Percentiles rank a stretch among this genome's conserved stretches.
Evolutionary conservation across 1,140 invertebrate genomes (phyloP).

Genomic region (Drosophila bifasciata): DNA sequence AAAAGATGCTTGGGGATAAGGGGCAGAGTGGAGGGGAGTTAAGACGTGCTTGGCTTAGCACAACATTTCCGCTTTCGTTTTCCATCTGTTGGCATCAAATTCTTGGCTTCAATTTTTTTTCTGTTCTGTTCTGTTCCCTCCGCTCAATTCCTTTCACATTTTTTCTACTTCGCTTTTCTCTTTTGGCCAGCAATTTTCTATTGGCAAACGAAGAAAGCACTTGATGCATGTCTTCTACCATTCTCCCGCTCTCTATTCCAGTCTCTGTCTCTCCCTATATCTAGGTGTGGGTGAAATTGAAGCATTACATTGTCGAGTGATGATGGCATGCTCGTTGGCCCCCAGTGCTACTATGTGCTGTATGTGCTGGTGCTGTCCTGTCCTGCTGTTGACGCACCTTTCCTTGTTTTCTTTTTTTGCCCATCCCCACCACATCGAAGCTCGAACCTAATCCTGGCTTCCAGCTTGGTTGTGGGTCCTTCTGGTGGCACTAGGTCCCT

Average conservation of each 20-base stretch:
- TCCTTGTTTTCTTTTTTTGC: neutral
- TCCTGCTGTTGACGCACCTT: slow-evolving; percentile 33
- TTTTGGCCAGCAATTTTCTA: slow-evolving; percentile 49
- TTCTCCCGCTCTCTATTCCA: slow-evolving; percentile 3
- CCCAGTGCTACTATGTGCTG: neutral
- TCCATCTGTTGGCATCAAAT: slow-evolving; percentile 47
- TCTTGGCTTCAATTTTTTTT: slow-evolving; percentile 20
- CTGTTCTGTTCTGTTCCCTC: no score
- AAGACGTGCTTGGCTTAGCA: slow-evolving; percentile 58
- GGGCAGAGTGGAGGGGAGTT: neutral
- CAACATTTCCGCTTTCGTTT: slow-evolving; percentile 68
- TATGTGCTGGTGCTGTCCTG: neutral
- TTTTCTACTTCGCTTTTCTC: neutral
- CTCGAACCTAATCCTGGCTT: slow-evolving; percentile 29
- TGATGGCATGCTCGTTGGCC: slow-evolving; percentile 41
- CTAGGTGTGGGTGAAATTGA: slow-evolving; percentile 54
- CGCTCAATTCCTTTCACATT: no score
- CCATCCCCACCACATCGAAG: neutral
- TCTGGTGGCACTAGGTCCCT: no score
- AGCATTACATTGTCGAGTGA: slow-evolving; percentile 67
- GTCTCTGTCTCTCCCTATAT: neutral
- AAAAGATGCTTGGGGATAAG: no score
- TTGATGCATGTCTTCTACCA: slow-evolving; percentile 42
- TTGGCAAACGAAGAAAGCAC: slow-evolving; percentile 55
- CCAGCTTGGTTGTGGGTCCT: slow-evolving; percentile 22